These are phyloP conservation scores for Trichomycterus rosablanca DNA, from an alignment of 2,113 vertebrate genomes.

Conservation along the genomic window DNA sequence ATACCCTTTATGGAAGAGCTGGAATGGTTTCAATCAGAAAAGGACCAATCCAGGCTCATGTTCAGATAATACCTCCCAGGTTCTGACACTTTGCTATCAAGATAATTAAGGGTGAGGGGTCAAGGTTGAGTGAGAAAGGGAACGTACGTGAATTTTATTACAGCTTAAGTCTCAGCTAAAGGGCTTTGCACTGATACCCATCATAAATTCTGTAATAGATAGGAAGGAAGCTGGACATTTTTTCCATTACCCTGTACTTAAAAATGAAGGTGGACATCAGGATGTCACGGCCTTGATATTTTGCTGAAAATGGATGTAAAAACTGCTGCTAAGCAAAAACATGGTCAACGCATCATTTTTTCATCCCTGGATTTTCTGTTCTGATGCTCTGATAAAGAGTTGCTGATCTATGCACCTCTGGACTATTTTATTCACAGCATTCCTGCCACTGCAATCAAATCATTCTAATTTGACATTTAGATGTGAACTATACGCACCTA, in stretches of 20 bases:
- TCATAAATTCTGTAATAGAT: conserved; percentile 42
- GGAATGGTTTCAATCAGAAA: conserved; percentile 19
- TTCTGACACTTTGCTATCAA: conserved; percentile 22
- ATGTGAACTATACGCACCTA: conserved; percentile 38
- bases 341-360: conserved; percentile 16
- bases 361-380: too few relatives aligned
- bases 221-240: conserved; percentile 25
- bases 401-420: background rate
- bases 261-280: background rate
- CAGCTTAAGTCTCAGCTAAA: conserved; percentile 34
- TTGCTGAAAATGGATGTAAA: conserved; percentile 41
- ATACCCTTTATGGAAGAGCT: conserved; percentile 8
- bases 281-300: conserved; percentile 24
- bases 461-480: conserved; percentile 52
- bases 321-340: conserved; percentile 30
- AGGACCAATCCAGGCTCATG: conserved; percentile 31
- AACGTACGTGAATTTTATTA: conserved; percentile 44
- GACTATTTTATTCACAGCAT: conserved; percentile 7
- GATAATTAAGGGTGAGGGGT: conserved; percentile 42
- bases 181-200: conserved; percentile 33
- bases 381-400: background rate
- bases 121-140: conserved; percentile 38
- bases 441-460: conserved; percentile 38
- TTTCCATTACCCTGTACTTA: conserved; percentile 6
- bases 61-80: conserved; percentile 15